phyloP scores from a whole-genome alignment of 1,140 invertebrate species.

The Epicauta chinensis region DNA sequence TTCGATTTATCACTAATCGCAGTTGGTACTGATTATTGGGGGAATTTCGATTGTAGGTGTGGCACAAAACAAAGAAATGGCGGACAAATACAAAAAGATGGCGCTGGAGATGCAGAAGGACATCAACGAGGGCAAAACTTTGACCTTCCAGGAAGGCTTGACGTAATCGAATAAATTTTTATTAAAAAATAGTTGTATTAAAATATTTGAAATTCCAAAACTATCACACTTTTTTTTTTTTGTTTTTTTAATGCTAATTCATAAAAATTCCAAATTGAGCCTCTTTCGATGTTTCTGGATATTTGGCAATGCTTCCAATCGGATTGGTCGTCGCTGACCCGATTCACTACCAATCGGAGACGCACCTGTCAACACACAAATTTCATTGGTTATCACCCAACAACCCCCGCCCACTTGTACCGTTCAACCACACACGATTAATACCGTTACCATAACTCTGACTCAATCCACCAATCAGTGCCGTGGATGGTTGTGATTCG shows the following conservation, averaged over 20 bases:
- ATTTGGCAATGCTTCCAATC: constrained; percentile 37
- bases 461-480: constrained; percentile 5
- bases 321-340: constrained; percentile 22
- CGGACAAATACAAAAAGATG: constrained; percentile 63
- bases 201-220: constrained; percentile 6
- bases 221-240: not conserved
- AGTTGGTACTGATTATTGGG: too few species aligned
- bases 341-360: not conserved
- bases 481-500: constrained; percentile 12
- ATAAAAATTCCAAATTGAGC: constrained; percentile 23
- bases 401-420: constrained; percentile 13
- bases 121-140: constrained; percentile 49
- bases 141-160: constrained; percentile 62
- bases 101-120: constrained; percentile 65
- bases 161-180: not conserved
- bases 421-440: constrained; percentile 25
- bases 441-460: too few species aligned
- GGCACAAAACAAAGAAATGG: constrained; percentile 61
- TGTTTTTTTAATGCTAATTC: too few species aligned
- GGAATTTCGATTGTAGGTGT: constrained; percentile 45
- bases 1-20: constrained; percentile 16
- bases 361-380: not conserved
- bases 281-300: constrained; percentile 27
- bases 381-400: not conserved
- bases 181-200: constrained; percentile 2